These are phyloP conservation scores for Oncorhynchus tshawytscha DNA, from an alignment of 2,113 vertebrate species.

Conservation along the genomic window DNA sequence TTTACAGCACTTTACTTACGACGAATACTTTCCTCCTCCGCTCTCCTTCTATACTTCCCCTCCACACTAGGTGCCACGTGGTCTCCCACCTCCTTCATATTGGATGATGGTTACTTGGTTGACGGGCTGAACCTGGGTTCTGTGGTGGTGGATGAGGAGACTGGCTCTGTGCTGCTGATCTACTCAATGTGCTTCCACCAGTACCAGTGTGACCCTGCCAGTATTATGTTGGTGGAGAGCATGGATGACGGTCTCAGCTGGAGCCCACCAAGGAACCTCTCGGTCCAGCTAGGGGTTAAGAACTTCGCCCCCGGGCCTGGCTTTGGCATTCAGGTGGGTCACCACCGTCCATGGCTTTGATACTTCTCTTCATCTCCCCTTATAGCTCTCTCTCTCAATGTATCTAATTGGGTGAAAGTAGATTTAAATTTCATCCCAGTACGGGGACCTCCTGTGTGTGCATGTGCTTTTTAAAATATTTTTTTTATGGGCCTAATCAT, in stretches of 20 bases:
- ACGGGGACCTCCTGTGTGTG: too few relatives aligned
- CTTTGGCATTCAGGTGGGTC: slow-evolving; percentile 84
- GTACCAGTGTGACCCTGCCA: slow-evolving; percentile 69
- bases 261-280: slow-evolving; percentile 82
- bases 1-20: neutral
- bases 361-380: too few relatives aligned
- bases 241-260: slow-evolving; percentile 84
- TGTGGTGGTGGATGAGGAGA: slow-evolving; percentile 79
- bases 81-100: slow-evolving; percentile 82
- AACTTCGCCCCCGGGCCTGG: slow-evolving; percentile 82
- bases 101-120: slow-evolving; percentile 68
- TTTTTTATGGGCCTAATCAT: too few relatives aligned
- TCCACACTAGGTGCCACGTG: slow-evolving; percentile 78
- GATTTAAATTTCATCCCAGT: too few relatives aligned
- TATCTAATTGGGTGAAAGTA: too few relatives aligned
- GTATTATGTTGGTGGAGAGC: slow-evolving; percentile 84
- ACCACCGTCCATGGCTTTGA: neutral
- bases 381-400: neutral
- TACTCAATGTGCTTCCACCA: slow-evolving; percentile 81
- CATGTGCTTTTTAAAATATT: too few relatives aligned
- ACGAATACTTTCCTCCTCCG: neutral
- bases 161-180: slow-evolving; percentile 74
- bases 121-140: slow-evolving; percentile 87
- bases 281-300: slow-evolving; percentile 74
- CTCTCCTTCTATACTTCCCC: neutral